These are phyloP conservation scores for Drosophila orena DNA, from an alignment of 1,140 invertebrate genomes.

Conservation along the genomic window DNA sequence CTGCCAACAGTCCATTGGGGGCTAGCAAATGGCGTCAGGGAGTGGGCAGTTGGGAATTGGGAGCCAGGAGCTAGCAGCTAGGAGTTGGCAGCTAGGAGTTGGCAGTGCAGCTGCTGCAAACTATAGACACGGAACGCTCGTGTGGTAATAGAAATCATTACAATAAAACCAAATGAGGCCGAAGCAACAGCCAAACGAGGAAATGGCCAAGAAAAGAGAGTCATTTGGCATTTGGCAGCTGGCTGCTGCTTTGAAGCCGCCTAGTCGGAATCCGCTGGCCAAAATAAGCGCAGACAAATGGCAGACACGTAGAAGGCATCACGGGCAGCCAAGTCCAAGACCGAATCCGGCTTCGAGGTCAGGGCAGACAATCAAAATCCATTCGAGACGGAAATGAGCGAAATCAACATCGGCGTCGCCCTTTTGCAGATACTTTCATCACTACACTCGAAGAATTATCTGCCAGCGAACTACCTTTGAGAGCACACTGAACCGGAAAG, in stretches of 20 bases:
- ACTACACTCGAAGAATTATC: neutral
- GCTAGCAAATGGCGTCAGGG: neutral
- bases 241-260: neutral
- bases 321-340: constrained; percentile 13
- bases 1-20: constrained; percentile 50
- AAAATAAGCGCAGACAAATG: constrained; percentile 78
- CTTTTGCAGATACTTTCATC: constrained; percentile 3
- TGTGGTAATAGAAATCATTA: constrained; percentile 82
- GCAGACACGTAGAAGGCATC: constrained; percentile 75
- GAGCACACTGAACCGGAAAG: too few species aligned
- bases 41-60: constrained; percentile 10
- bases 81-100: neutral
- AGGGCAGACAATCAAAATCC: constrained; percentile 79
- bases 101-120: constrained; percentile 63
- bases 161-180: constrained; percentile 79
- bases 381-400: constrained; percentile 79
- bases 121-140: constrained; percentile 16
- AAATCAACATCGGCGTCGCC: constrained; percentile 62
- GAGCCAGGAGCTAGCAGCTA: neutral
- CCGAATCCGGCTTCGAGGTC: constrained; percentile 9
- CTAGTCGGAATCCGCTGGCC: constrained; percentile 27
- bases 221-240: constrained; percentile 56
- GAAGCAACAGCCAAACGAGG: constrained; percentile 73
- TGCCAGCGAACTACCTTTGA: too few species aligned
- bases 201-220: constrained; percentile 71